A percentile compares a stretch with the other conserved stretches of the same genome.
Evolutionary conservation across 2,888 invertebrate species (phyloP).

Genomic region (Phyllotreta cruciferae): DNA sequence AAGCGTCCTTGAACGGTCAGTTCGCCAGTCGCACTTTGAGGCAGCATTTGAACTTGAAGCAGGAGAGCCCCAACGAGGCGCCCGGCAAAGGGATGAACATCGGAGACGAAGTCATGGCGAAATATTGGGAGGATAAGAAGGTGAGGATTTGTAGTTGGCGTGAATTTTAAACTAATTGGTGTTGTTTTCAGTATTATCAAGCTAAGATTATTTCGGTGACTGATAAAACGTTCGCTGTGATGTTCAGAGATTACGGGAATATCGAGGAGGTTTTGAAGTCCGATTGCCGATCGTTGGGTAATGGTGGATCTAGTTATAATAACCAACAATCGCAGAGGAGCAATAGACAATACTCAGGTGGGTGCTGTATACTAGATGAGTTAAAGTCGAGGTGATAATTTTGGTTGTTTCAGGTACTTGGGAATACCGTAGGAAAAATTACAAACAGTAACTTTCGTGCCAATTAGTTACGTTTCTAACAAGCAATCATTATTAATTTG

Average conservation of each 20-base stretch:
- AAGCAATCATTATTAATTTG: too few species aligned
- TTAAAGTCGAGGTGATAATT: too few species aligned
- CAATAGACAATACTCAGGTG: slow-evolving; percentile 39
- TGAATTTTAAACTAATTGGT: slow-evolving; percentile 9
- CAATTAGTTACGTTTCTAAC: too few species aligned
- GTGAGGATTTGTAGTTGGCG: slow-evolving; percentile 60
- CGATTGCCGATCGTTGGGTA: slow-evolving; percentile 75
- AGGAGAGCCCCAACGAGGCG: slow-evolving; percentile 21
- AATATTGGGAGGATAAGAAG: slow-evolving; percentile 92
- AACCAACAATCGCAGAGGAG: slow-evolving; percentile 36
- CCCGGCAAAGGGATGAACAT: slow-evolving; percentile 68
- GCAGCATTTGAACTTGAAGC: slow-evolving; percentile 54
- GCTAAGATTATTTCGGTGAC: slow-evolving; percentile 83
- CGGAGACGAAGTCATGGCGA: slow-evolving; percentile 86
- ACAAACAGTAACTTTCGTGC: too few species aligned
- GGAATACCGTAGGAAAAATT: too few species aligned
- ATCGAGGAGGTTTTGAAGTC: slow-evolving; percentile 85
- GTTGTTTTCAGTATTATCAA: slow-evolving; percentile 74
- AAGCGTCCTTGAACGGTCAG: slow-evolving; percentile 54
- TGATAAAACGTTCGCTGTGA: slow-evolving; percentile 84
- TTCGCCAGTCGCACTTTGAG: slow-evolving; percentile 56
- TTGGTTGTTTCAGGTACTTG: too few species aligned
- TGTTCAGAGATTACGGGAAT: slow-evolving; percentile 88
- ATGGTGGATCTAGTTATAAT: slow-evolving; percentile 34
- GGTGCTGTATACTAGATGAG: not conserved